These are phyloP conservation scores for Mimumesa dahlbomi DNA, from an alignment of 2,888 invertebrate genomes.

Conservation along the genomic window DNA sequence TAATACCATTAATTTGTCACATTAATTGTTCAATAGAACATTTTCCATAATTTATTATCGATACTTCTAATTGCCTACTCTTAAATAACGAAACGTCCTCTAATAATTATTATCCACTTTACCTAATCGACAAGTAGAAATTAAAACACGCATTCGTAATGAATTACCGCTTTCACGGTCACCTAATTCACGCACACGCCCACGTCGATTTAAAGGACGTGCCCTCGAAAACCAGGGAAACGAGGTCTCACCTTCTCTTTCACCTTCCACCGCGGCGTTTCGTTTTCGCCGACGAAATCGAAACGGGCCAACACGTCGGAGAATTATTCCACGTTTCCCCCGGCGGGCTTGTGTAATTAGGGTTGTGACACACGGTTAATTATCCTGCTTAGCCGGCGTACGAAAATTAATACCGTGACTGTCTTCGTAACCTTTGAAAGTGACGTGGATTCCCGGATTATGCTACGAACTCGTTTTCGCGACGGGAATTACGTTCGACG, in stretches of 20 bases:
- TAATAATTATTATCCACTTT: no score
- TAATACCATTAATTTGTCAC: no score
- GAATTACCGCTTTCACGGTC: conserved; percentile 31
- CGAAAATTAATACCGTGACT: conserved; percentile 1
- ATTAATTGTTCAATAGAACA: no score
- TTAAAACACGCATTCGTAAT: conserved; percentile 12
- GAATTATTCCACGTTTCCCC: neutral
- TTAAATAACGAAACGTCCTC: no score
- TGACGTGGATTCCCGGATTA: no score
- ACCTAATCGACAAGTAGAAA: neutral
- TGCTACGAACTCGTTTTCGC: no score
- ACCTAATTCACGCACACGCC: conserved; percentile 3
- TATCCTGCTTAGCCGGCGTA: neutral
- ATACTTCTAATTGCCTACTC: no score
- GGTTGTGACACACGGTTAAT: neutral
- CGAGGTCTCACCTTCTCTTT: conserved; percentile 56
- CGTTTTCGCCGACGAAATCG: conserved; percentile 26
- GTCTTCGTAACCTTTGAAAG: no score
- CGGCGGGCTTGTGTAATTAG: neutral
- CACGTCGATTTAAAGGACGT: conserved; percentile 26
- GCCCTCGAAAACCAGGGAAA: conserved; percentile 53
- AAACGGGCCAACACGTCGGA: neutral
- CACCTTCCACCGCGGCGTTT: conserved; percentile 5
- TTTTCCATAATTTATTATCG: no score
- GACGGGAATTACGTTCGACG: no score